Conservation (phyloP, 1,140 invertebrate genomes). For the Psix sp. region DNA sequence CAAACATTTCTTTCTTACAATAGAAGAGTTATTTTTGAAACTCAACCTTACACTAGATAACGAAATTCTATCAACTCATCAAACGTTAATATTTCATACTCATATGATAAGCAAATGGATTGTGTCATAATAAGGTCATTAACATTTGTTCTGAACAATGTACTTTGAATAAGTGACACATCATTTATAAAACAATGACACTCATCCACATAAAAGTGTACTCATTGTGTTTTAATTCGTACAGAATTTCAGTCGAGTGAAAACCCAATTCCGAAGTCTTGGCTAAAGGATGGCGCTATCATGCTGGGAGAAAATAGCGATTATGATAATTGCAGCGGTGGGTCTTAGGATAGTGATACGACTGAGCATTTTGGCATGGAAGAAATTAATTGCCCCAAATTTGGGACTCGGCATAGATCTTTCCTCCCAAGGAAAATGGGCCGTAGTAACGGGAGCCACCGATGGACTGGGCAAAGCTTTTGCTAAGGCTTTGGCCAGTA, state of each 20-base stretch:
- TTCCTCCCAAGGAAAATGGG: slow-evolving; percentile 70
- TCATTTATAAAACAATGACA: no score
- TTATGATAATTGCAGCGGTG: slow-evolving; percentile 67
- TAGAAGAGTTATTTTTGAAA: no score
- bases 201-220: no score
- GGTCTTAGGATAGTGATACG: slow-evolving; percentile 65
- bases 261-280: not conserved
- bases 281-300: slow-evolving; percentile 68
- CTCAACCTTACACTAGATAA: no score
- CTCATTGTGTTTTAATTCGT: no score
- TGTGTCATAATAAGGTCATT: no score
- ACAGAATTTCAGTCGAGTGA: slow-evolving; percentile 3
- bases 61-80: no score
- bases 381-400: slow-evolving; percentile 68
- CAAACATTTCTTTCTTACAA: no score
- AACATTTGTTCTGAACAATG: no score
- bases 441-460: slow-evolving; percentile 92
- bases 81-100: no score
- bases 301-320: slow-evolving; percentile 71
- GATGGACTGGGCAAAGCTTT: slow-evolving; percentile 96
- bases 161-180: no score
- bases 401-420: slow-evolving; percentile 69
- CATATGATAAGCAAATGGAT: no score
- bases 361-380: slow-evolving; percentile 65
- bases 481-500: slow-evolving; percentile 86